Base-by-base conservation (phyloP, 2,888 invertebrate genomes). In the Strigamia maritima region DNA sequence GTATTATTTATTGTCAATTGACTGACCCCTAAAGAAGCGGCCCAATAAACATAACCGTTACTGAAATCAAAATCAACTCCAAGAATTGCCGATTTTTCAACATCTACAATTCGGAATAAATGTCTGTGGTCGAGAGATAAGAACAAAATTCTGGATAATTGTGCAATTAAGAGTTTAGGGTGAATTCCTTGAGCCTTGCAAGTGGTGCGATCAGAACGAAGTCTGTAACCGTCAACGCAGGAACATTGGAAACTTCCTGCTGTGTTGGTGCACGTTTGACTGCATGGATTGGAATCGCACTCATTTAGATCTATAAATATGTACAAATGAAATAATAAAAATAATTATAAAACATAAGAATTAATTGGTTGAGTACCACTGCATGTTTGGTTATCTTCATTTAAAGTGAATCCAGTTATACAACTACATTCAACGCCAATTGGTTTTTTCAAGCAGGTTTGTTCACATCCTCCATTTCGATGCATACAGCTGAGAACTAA, bases 211-310 rank as follows among this genome's bases (percentile, higher is more conserved):
- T 95, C 95, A 0, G 94, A 93, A 79, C 94, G 89, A 38, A 95
- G 87, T 19, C 93, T 89, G 84, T 95, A 95, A 0, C 95, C 95
- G 16, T 90, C 90, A 88, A 93, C 92, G 84, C 95, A 96, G 8
- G 91, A 91, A 84, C 95, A 96, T 12, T 87, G 87, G 84, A 92
- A 96, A 79, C 94, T 94, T 1, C 95, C 95, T 8, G 90, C 87
- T 0, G 92, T 93, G 83, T 96, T 95, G 79, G 91, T 91, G 85
- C 95, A 95, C 10, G 91, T 90, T 87, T 96, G 95, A 49, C 95
- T 94, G 86, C 95, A 96, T 0, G 84, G 83, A 0, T 93, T 93
- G 40, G 84, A 82, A 44, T 82, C 81, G 84, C 95, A 96, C 85
- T 96, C 95, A 84, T 95, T 92, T 78, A 95, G 91, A 83, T 95